These are phyloP conservation scores for Cheilosia variabilis DNA, from an alignment of 2,888 invertebrate species.

Conservation along the genomic window DNA sequence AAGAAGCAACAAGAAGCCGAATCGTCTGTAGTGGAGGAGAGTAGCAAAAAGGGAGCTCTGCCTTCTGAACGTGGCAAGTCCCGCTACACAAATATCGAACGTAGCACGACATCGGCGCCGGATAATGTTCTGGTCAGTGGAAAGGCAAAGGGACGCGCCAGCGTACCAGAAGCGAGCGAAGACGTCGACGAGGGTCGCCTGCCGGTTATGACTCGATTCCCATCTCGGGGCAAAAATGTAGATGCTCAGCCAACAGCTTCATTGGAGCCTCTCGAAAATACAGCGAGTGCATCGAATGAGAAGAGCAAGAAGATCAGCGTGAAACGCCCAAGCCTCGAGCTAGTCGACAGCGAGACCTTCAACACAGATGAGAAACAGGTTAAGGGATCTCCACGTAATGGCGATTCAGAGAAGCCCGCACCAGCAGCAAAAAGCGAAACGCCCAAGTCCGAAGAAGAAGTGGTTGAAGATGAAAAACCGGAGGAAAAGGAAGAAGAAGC, in stretches of 20 bases:
- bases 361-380: constrained; percentile 86
- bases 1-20: constrained; percentile 64
- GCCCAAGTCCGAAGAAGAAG: constrained; percentile 75
- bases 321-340: constrained; percentile 90
- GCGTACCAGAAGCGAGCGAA: constrained; percentile 78
- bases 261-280: constrained; percentile 87
- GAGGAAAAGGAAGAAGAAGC: constrained; percentile 33
- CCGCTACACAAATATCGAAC: constrained; percentile 83
- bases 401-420: constrained; percentile 80
- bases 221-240: constrained; percentile 86
- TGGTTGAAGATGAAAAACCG: constrained; percentile 66
- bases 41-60: constrained; percentile 79
- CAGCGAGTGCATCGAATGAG: constrained; percentile 77
- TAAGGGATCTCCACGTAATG: constrained; percentile 80
- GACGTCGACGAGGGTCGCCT: constrained; percentile 85
- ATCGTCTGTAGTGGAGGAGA: constrained; percentile 48
- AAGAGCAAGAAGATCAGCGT: constrained; percentile 82
- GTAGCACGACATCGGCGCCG: constrained; percentile 84
- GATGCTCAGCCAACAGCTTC: constrained; percentile 85
- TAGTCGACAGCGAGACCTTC: constrained; percentile 92
- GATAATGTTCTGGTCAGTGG: constrained; percentile 87
- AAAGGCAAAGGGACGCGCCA: constrained; percentile 85
- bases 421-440: constrained; percentile 77
- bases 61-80: constrained; percentile 83
- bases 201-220: constrained; percentile 94